These are phyloP conservation scores for Drosophila demipolita DNA, from an alignment of 2,888 invertebrate genomes.

Conservation along the genomic window DNA sequence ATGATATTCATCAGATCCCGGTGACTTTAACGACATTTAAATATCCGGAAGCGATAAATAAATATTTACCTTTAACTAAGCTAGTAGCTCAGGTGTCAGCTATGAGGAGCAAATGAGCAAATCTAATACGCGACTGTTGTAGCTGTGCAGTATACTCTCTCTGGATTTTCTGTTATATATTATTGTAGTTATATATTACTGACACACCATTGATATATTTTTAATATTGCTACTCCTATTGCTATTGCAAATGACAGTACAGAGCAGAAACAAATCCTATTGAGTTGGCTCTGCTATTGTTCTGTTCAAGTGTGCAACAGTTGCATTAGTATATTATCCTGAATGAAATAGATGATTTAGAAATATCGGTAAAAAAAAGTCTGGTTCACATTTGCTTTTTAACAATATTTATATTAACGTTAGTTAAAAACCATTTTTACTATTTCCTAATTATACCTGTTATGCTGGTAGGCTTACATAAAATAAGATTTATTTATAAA, in stretches of 20 bases:
- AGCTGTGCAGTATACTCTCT: neutral
- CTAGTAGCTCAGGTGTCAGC: neutral
- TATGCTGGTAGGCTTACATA: neutral
- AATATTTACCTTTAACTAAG: too few relatives aligned
- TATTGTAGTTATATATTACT: too few relatives aligned
- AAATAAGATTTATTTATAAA: neutral
- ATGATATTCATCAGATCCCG: slow-evolving; percentile 67
- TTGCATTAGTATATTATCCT: neutral
- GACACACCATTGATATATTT: neutral
- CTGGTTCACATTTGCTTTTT: neutral
- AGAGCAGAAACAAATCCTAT: neutral
- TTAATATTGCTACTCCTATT: neutral
- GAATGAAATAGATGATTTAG: neutral
- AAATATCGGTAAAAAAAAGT: neutral
- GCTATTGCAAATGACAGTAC: neutral
- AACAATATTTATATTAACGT: neutral
- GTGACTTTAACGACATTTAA: slow-evolving; percentile 59
- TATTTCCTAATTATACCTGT: neutral
- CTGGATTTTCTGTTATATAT: neutral
- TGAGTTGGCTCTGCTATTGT: neutral
- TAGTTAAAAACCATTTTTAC: neutral
- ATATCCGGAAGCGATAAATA: slow-evolving; percentile 80
- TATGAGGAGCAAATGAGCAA: neutral
- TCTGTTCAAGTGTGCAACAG: neutral
- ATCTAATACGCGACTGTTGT: neutral